Conservation (phyloP, 1,140 invertebrate genomes). For the Mamestra configurata region DNA sequence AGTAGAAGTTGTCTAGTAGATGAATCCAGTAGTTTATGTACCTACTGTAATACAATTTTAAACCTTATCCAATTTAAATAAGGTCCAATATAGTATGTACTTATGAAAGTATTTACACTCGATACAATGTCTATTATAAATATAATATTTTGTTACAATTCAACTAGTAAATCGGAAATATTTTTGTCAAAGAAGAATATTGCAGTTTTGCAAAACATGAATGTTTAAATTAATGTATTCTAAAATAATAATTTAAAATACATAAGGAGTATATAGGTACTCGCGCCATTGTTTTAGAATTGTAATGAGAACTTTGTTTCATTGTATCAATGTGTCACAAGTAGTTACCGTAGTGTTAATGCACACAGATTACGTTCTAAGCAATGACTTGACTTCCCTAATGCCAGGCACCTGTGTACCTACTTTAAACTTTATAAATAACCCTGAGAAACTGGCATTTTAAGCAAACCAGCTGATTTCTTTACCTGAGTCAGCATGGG, state of each 20-base stretch:
- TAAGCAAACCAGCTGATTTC: too few species aligned
- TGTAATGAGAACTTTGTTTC: neutral
- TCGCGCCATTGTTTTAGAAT: neutral
- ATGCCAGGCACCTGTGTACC: neutral
- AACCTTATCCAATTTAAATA: slow-evolving; percentile 12
- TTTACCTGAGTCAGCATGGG: too few species aligned
- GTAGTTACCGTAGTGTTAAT: slow-evolving; percentile 39
- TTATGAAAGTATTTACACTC: neutral
- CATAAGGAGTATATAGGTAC: neutral
- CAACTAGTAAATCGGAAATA: slow-evolving; percentile 5
- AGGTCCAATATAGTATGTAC: slow-evolving; percentile 5
- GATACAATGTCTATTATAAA: slow-evolving; percentile 7
- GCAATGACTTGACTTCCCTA: neutral
- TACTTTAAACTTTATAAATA: too few species aligned
- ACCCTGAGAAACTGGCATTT: neutral
- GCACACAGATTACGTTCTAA: neutral
- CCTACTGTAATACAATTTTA: neutral
- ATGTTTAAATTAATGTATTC: neutral
- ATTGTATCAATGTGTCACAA: slow-evolving; percentile 45
- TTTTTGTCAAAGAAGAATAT: neutral
- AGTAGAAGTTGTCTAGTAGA: slow-evolving; percentile 11
- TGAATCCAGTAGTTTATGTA: neutral
- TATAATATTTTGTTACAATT: slow-evolving; percentile 29
- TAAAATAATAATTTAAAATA: neutral
- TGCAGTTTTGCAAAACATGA: too few species aligned